Evolutionary conservation across 1,140 invertebrate genomes (phyloP).

Genomic region (Chionoecetes opilio): DNA sequence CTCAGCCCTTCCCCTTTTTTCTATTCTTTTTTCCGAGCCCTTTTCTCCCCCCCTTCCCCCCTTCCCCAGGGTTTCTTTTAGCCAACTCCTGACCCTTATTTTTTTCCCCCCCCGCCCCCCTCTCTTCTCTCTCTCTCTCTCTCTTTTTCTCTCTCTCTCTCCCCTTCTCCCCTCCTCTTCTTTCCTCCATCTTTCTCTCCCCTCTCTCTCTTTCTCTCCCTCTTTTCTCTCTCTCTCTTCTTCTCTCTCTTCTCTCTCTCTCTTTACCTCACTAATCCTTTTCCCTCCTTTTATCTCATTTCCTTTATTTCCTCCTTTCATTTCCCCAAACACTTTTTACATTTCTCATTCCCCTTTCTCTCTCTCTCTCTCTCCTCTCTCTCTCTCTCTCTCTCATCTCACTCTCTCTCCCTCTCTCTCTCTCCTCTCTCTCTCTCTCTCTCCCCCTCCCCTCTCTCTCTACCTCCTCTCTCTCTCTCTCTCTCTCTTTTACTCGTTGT

Average conservation of each 20-base stretch:
- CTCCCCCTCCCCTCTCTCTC: background rate
- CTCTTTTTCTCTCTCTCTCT: background rate
- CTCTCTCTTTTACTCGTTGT: background rate
- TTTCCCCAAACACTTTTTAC: background rate
- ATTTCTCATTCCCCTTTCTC: background rate
- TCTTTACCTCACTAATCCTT: too few relatives aligned
- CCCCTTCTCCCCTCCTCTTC: too few relatives aligned
- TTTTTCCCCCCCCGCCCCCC: too few relatives aligned
- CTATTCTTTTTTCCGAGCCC: too few relatives aligned
- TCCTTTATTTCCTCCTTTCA: background rate
- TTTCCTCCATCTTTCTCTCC: too few relatives aligned
- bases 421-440: background rate
- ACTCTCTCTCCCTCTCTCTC: background rate
- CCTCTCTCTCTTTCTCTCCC: background rate
- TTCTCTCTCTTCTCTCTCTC: background rate
- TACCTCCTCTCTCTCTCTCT: background rate
- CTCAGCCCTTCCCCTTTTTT: too few relatives aligned
- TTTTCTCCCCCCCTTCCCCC: too few relatives aligned
- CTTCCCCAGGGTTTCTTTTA: too few relatives aligned
- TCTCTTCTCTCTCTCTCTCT: background rate
- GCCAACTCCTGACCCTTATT: too few relatives aligned
- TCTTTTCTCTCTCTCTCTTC: background rate
- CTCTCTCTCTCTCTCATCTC: background rate
- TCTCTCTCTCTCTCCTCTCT: background rate
- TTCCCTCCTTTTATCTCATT: background rate